Evolutionary conservation across 2,113 vertebrate species (phyloP).

Genomic region (Festucalex cinctus): DNA sequence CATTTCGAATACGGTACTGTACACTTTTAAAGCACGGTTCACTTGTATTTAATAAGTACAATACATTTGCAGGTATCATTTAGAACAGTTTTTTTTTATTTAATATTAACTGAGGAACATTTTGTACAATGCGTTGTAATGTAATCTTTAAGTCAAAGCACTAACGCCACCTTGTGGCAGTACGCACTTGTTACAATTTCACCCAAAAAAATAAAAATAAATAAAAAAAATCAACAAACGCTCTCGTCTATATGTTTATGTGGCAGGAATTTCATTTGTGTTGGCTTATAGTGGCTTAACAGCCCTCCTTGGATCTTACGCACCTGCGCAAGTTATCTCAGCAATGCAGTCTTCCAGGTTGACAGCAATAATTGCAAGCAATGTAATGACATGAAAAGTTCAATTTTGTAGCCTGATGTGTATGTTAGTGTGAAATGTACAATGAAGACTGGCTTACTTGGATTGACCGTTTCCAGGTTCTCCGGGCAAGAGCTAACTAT

Average conservation of each 20-base stretch:
- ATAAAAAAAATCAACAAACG: too few species aligned
- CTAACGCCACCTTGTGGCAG: conserved; percentile 23
- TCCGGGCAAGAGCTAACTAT: conserved; percentile 76
- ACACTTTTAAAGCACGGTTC: too few species aligned
- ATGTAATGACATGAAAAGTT: conserved; percentile 59
- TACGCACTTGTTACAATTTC: not conserved
- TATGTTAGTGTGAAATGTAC: not conserved
- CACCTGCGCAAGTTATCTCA: conserved; percentile 54
- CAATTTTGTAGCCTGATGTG: not conserved
- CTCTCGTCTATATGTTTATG: not conserved
- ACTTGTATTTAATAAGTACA: too few species aligned
- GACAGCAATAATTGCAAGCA: conserved; percentile 68
- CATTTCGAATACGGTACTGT: too few species aligned
- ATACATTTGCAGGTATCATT: too few species aligned
- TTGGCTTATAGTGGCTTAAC: conserved; percentile 51
- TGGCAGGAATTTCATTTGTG: conserved; percentile 58
- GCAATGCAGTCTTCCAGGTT: conserved; percentile 69
- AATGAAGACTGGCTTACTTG: not conserved
- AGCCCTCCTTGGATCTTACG: conserved; percentile 62
- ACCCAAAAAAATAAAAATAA: too few species aligned
- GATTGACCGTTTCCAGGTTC: conserved; percentile 59
- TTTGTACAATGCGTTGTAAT: too few species aligned
- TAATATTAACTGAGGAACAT: too few species aligned
- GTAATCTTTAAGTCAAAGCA: not conserved
- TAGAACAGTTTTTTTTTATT: too few species aligned